These are phyloP conservation scores for Neelides sp. DNA, from an alignment of 1,140 invertebrate genomes.

Conservation along the genomic window DNA sequence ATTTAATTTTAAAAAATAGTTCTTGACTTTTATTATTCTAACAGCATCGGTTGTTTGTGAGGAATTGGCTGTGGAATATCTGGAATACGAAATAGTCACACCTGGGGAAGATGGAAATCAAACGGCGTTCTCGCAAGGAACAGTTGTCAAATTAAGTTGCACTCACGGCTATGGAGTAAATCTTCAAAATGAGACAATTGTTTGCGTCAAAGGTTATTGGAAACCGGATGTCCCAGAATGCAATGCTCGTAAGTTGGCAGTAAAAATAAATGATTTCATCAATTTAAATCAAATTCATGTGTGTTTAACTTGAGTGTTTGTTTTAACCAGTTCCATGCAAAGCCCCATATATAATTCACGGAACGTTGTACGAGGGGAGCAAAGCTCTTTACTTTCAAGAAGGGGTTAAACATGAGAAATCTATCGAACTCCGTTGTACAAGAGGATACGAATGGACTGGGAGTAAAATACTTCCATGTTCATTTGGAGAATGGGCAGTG, in stretches of 20 bases:
- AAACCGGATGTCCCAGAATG: slow-evolving; percentile 64
- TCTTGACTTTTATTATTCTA: background rate
- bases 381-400: slow-evolving; percentile 42
- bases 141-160: slow-evolving; percentile 56
- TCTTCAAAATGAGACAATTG: slow-evolving; percentile 59
- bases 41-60: slow-evolving; percentile 17
- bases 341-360: slow-evolving; percentile 48
- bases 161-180: slow-evolving; percentile 59
- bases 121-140: slow-evolving; percentile 41
- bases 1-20: no score
- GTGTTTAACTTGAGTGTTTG: background rate
- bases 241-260: slow-evolving; percentile 49
- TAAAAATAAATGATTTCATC: background rate
- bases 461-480: slow-evolving; percentile 55
- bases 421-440: slow-evolving; percentile 51
- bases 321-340: slow-evolving; percentile 47
- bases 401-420: slow-evolving; percentile 47
- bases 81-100: no score
- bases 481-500: slow-evolving; percentile 61
- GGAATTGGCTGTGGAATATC: no score
- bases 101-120: slow-evolving; percentile 33
- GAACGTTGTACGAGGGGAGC: slow-evolving; percentile 42
- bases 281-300: background rate
- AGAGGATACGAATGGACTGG: slow-evolving; percentile 53
- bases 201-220: slow-evolving; percentile 64